Conservation (phyloP, 2,113 vertebrate species). For the Toxotes chatareus region DNA sequence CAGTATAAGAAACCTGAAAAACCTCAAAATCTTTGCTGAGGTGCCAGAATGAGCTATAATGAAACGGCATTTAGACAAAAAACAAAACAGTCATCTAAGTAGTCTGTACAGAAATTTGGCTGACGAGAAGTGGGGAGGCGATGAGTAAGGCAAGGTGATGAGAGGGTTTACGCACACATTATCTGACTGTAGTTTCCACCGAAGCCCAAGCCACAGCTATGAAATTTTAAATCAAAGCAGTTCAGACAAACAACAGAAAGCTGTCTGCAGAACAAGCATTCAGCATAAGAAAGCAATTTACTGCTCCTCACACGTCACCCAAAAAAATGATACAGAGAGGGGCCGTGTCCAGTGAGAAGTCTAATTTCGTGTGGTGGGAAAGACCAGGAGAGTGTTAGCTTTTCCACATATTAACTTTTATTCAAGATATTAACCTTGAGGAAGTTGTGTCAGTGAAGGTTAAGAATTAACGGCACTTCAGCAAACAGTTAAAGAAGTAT, state of each 20-base stretch:
- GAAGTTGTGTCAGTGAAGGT: conserved; percentile 75
- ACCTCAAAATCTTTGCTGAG: conserved; percentile 29
- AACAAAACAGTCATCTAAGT: conserved; percentile 24
- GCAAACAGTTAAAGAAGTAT: conserved; percentile 56
- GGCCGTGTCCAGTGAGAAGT: conserved; percentile 57
- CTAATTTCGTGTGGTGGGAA: conserved; percentile 77
- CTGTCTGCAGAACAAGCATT: conserved; percentile 61
- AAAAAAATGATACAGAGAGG: conserved; percentile 60
- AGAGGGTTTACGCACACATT: conserved; percentile 21
- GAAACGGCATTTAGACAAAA: conserved; percentile 32
- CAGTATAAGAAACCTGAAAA: conserved; percentile 32
- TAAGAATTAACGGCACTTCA: conserved; percentile 78
- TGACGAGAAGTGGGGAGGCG: conserved; percentile 9
- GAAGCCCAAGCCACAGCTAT: conserved; percentile 20
- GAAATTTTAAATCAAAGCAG: conserved; percentile 58
- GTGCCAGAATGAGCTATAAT: conserved; percentile 42
- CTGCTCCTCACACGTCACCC: conserved; percentile 67
- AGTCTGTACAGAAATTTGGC: conserved; percentile 17
- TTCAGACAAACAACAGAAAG: conserved; percentile 69
- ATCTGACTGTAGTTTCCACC: conserved; percentile 37
- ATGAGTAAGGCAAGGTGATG: conserved; percentile 33
- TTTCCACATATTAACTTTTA: conserved; percentile 80
- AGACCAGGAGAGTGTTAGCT: conserved; percentile 58
- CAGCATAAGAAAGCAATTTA: conserved; percentile 86
- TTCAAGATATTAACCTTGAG: conserved; percentile 81